phyloP scores from a whole-genome alignment of 2,113 vertebrate species.

The Ceyx margarethae region DNA sequence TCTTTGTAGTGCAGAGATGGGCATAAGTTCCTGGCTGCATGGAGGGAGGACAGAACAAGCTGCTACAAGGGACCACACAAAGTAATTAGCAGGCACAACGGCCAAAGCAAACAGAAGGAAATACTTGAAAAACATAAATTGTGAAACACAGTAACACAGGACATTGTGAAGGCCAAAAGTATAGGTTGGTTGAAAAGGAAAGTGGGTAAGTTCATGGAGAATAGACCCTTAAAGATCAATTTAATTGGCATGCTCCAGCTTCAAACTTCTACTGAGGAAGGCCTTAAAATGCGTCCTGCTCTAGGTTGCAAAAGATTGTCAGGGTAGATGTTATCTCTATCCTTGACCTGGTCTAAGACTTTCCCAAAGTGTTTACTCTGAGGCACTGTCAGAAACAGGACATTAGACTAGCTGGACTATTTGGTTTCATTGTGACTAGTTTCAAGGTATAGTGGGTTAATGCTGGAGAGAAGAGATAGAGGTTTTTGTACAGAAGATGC shows the following conservation, averaged over 20 bases:
- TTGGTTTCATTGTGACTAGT: background rate
- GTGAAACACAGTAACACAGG: background rate
- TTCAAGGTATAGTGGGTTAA: background rate
- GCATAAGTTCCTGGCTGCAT: background rate
- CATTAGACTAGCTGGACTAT: background rate
- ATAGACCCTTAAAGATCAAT: background rate
- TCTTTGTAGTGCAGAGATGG: background rate
- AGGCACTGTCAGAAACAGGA: background rate
- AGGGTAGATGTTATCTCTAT: background rate
- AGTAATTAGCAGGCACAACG: background rate
- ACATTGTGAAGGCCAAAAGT: background rate
- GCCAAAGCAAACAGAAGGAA: background rate
- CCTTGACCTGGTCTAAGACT: background rate
- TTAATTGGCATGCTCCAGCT: background rate
- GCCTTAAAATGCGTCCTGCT: background rate
- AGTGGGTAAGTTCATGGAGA: background rate
- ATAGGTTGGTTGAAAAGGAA: background rate
- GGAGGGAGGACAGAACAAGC: background rate
- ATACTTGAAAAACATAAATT: background rate
- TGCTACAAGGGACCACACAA: background rate
- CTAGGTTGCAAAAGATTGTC: background rate
- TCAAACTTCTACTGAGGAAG: background rate
- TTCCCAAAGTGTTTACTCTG: background rate
- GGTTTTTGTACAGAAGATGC: background rate
- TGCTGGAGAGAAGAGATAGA: background rate